Conservation (phyloP, 2,888 invertebrate species). For the Conus canariensis region DNA sequence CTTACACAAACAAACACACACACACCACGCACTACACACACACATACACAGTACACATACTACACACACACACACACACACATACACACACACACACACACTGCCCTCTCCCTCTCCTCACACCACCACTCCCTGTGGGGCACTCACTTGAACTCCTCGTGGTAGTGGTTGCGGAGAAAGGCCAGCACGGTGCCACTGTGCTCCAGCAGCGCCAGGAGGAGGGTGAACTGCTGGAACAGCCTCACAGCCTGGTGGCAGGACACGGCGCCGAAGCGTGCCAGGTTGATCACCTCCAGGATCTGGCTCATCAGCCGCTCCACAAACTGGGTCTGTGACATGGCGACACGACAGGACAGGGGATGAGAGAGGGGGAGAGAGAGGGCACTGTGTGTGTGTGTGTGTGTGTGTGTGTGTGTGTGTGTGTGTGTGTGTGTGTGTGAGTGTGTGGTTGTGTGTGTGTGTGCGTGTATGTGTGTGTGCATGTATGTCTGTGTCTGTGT, state of each 20-base stretch:
- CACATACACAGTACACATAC: neutral
- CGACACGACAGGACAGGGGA: neutral
- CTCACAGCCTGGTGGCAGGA: slow-evolving; percentile 70
- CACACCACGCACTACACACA: neutral
- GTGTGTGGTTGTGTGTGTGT: too few species aligned
- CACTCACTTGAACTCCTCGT: slow-evolving; percentile 75
- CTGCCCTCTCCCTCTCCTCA: neutral
- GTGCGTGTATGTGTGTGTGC: too few species aligned
- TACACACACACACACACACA: neutral
- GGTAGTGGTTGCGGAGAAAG: slow-evolving; percentile 70
- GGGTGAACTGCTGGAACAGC: slow-evolving; percentile 73
- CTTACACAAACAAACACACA: too few species aligned
- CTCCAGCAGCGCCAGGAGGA: slow-evolving; percentile 69
- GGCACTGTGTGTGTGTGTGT: too few species aligned
- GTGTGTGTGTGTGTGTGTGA: too few species aligned
- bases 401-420: too few species aligned
- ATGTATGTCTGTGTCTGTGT: too few species aligned
- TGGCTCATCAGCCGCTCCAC: slow-evolving; percentile 69
- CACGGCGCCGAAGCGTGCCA: slow-evolving; percentile 63
- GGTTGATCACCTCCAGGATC: slow-evolving; percentile 68
- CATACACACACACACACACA: neutral
- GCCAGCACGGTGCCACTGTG: slow-evolving; percentile 65
- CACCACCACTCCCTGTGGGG: neutral
- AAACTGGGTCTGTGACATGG: slow-evolving; percentile 67
- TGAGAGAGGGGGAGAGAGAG: too few species aligned